Base-by-base conservation (phyloP, 2,113 vertebrate species). In the Ptychochromis oligacanthus region DNA sequence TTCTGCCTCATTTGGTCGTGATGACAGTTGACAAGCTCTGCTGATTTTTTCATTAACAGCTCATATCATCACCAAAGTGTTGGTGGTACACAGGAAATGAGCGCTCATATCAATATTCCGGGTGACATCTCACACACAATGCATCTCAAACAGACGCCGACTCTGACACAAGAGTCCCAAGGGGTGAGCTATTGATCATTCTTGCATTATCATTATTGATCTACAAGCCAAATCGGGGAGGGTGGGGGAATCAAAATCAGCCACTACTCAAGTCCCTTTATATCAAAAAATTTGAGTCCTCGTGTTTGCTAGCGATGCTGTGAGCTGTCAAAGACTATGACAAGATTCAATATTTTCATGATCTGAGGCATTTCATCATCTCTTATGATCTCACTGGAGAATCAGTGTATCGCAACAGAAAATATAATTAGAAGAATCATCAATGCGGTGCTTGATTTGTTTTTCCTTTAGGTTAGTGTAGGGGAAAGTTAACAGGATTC, bases 11-110 rank as follows among this genome's bases (percentile, higher is more conserved):
- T 94, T 88, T 89, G 91, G 86, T 72, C 34, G 52, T 67, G 80
- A 88, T 81, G 92, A 93, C 89, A 89, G 91, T 80, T 91, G 94
- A 94, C 88, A 89, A 87, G 91, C 85, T 82, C 82, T 13, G 58
- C 85, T 89, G 90, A 87, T 77, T 94, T 91, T 95, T 94, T 91
- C 92, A 93, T 95, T 93, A 92, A 88, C 81, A 80, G 86, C 89
- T 93, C 86, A 61, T 78, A 82, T 85, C 61, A 65, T 90, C 91
- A 89, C 79, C 78, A 80, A 81, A 59, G 87, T 70, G 15, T 58
- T n/a, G 46, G 54, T 38, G 81, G 62, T 67, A 57, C 78, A 65
- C 89, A 94, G 94, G 94, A 96, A 94, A 95, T 93, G 92, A 94
- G 90, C 58, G 26, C 64, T 80, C 82, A 59, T 87, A 89, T 93